Evolutionary conservation across 2,888 invertebrate species (phyloP).

Genomic region (Dolichopus griseipennis): DNA sequence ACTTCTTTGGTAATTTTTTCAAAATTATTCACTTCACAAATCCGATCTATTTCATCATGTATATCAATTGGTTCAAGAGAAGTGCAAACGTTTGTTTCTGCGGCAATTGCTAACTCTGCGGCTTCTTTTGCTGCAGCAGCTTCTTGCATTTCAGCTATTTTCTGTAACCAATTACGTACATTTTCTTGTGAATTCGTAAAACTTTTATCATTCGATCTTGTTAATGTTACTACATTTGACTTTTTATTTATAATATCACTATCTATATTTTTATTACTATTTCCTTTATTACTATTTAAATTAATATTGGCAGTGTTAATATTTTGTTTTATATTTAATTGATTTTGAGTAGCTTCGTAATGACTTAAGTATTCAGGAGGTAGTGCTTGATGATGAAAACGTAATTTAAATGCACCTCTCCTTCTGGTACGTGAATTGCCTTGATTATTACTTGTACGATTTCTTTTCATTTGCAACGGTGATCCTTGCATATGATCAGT

Average conservation of each 20-base stretch:
- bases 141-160: constrained; percentile 62
- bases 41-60: constrained; percentile 35
- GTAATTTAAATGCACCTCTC: constrained; percentile 59
- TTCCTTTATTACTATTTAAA: constrained; percentile 13
- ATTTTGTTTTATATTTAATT: constrained; percentile 35
- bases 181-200: constrained; percentile 51
- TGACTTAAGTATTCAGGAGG: constrained; percentile 71
- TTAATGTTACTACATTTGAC: constrained; percentile 11
- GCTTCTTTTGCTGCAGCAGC: constrained; percentile 28
- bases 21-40: constrained; percentile 29
- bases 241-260: constrained; percentile 9
- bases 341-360: constrained; percentile 63
- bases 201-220: constrained; percentile 3
- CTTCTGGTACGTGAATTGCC: constrained; percentile 26
- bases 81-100: constrained; percentile 20
- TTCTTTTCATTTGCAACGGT: neutral
- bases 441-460: neutral
- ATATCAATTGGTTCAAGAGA: constrained; percentile 26
- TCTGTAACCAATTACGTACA: constrained; percentile 65
- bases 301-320: constrained; percentile 14
- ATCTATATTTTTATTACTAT: constrained; percentile 12
- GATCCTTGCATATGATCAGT: neutral
- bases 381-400: constrained; percentile 71
- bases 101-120: constrained; percentile 23
- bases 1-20: constrained; percentile 19